These are phyloP conservation scores for Corythaixoides concolor DNA, from an alignment of 2,113 vertebrate species.

Conservation along the genomic window DNA sequence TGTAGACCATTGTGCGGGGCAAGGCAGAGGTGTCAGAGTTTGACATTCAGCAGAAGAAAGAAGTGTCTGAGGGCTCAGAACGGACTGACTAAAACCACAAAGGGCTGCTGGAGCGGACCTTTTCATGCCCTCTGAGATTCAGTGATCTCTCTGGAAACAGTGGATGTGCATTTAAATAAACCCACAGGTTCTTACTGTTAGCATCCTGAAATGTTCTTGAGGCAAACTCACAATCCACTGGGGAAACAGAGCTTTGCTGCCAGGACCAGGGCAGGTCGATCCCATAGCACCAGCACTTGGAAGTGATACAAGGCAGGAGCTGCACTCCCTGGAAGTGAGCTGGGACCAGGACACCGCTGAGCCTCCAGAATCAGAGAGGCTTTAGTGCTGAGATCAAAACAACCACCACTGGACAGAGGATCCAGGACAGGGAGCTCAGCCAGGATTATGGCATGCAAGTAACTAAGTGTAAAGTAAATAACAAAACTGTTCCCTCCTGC, in stretches of 20 bases:
- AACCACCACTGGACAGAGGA: fast-evolving
- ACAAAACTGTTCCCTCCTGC: not conserved
- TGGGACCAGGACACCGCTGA: not conserved
- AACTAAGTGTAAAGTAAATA: not conserved
- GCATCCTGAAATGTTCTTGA: not conserved
- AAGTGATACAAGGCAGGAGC: not conserved
- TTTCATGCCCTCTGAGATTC: too few species aligned
- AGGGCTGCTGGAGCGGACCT: not conserved
- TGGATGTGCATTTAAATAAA: not conserved
- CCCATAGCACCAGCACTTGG: not conserved
- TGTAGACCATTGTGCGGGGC: not conserved
- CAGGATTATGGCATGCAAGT: not conserved
- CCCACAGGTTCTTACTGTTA: not conserved
- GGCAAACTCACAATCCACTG: not conserved
- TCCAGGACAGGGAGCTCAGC: not conserved
- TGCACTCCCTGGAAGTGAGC: not conserved
- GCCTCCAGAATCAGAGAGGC: not conserved
- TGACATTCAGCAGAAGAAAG: not conserved
- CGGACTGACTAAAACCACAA: not conserved
- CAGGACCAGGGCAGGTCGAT: not conserved
- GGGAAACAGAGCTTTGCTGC: not conserved
- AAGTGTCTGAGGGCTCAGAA: not conserved
- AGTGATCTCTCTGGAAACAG: not conserved
- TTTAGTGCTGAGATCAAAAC: not conserved
- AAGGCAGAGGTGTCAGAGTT: not conserved